These are phyloP conservation scores for Clarias magur DNA, from an alignment of 2,113 vertebrate species.

Conservation along the genomic window DNA sequence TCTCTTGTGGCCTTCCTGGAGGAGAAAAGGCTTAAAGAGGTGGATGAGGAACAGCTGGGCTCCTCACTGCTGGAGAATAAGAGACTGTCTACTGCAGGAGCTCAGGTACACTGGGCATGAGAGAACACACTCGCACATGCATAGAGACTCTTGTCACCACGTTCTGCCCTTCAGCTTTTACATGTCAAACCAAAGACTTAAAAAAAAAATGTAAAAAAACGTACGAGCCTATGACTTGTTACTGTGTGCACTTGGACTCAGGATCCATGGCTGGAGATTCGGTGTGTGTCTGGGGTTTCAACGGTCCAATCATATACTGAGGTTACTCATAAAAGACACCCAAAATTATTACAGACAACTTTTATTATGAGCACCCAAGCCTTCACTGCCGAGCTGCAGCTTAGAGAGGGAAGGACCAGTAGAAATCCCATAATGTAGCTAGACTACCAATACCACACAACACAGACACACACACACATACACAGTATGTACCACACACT, in stretches of 20 bases:
- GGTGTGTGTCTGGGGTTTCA: neutral
- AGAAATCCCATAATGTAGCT: conserved; percentile 15
- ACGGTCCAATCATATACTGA: neutral
- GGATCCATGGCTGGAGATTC: neutral
- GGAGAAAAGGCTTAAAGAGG: conserved; percentile 83
- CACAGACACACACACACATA: neutral
- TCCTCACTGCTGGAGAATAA: conserved; percentile 70
- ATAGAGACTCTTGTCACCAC: neutral
- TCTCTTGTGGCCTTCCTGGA: conserved; percentile 84
- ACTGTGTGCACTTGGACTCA: conserved; percentile 39
- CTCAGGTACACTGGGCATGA: conserved; percentile 74
- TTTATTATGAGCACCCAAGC: conserved; percentile 26
- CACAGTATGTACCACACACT: conserved; percentile 1
- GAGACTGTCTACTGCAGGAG: conserved; percentile 62
- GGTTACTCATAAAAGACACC: conserved; percentile 21
- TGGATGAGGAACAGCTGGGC: conserved; percentile 68
- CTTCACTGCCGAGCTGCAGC: conserved; percentile 39
- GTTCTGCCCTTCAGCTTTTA: conserved; percentile 23
- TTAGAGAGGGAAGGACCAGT: conserved; percentile 11
- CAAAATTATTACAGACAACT: conserved; percentile 4
- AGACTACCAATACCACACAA: neutral
- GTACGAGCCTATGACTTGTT: neutral
- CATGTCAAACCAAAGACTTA: conserved; percentile 40
- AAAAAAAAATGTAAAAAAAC: neutral
- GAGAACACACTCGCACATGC: neutral